Conservation (phyloP, 2,113 vertebrate genomes). For the Falcunculus frontatus region DNA sequence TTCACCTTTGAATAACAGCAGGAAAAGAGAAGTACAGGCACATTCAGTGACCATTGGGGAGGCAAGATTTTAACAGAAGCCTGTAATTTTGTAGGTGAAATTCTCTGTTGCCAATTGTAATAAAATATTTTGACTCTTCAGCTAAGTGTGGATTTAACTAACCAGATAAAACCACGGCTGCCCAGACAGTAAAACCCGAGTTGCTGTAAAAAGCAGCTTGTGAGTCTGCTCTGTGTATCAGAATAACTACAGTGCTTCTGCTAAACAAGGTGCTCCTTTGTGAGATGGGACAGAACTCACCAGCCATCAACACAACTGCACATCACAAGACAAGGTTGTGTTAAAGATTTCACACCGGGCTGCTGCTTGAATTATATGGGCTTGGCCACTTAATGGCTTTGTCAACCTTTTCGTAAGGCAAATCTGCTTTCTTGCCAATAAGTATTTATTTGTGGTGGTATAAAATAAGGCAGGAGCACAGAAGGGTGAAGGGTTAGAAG, state of each 20-base stretch:
- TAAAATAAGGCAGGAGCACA: neutral
- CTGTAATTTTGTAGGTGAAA: neutral
- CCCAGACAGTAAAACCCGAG: neutral
- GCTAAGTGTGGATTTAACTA: neutral
- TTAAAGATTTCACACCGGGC: neutral
- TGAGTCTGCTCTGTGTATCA: neutral
- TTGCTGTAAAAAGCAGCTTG: neutral
- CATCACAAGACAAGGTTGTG: fast-evolving
- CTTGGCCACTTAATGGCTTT: neutral
- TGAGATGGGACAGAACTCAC: neutral
- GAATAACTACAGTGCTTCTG: neutral
- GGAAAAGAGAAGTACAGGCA: neutral
- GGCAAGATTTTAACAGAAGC: neutral
- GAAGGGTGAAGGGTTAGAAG: neutral
- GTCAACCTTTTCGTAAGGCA: neutral
- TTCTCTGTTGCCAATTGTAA: neutral
- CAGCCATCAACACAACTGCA: neutral
- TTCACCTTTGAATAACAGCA: neutral
- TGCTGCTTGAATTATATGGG: neutral
- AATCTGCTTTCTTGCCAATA: neutral
- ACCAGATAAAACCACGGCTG: neutral
- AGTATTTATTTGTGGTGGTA: neutral
- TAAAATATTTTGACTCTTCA: neutral
- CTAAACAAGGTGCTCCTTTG: neutral
- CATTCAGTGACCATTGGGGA: neutral